Conservation (phyloP, 2,888 invertebrate genomes). For the Ennomos quercinarius region DNA sequence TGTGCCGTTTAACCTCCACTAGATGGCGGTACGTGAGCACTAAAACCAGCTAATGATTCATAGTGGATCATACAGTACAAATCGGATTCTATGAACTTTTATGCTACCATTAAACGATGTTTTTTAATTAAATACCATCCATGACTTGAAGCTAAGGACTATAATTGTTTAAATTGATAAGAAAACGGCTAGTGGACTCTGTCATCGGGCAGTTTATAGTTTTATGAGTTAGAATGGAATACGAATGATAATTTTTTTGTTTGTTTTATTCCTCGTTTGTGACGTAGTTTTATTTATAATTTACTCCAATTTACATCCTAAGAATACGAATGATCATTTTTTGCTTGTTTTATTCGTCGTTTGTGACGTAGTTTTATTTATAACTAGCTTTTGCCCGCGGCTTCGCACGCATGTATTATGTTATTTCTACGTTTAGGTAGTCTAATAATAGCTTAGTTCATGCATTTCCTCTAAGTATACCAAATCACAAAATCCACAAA, state of each 20-base stretch:
- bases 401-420: no score
- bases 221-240: slow-evolving; percentile 7
- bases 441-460: no score
- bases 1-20: slow-evolving; percentile 15
- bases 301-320: no score
- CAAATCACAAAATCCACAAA: no score
- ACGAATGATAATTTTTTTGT: not conserved
- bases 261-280: not conserved
- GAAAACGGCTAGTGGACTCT: slow-evolving; percentile 7
- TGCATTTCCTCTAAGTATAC: no score
- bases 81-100: slow-evolving; percentile 15
- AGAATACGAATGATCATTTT: no score
- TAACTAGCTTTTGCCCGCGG: no score
- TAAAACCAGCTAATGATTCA: slow-evolving; percentile 5
- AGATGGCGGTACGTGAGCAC: slow-evolving; percentile 11
- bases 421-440: no score
- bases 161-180: slow-evolving; percentile 17
- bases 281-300: no score
- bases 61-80: no score
- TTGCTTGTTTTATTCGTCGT: no score
- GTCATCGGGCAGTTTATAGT: slow-evolving; percentile 6
- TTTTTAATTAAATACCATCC: slow-evolving; percentile 31
- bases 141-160: slow-evolving; percentile 9
- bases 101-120: slow-evolving; percentile 13
- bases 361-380: no score